phyloP scores from a whole-genome alignment of 2,113 vertebrate genomes.

The Cebus imitator region DNA sequence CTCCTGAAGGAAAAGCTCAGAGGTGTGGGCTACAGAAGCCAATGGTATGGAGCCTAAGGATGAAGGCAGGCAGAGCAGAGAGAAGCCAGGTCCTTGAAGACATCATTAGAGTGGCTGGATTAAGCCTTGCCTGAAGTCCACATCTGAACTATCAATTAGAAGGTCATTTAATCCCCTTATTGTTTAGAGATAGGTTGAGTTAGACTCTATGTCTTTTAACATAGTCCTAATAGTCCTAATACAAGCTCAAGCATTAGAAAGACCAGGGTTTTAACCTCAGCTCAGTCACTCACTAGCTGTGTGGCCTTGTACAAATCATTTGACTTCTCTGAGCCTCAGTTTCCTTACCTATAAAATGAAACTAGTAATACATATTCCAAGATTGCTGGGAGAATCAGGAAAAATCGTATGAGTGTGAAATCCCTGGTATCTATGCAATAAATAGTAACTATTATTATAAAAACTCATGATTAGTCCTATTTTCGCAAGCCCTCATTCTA shows the following conservation, averaged over 20 bases:
- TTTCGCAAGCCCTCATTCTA: not conserved
- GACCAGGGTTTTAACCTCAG: not conserved
- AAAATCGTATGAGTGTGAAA: not conserved
- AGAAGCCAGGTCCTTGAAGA: not conserved
- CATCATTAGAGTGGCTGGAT: not conserved
- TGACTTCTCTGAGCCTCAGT: not conserved
- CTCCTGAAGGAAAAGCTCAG: not conserved
- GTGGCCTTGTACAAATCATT: not conserved
- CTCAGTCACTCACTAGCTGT: not conserved
- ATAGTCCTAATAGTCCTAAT: not conserved
- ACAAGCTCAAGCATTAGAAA: not conserved
- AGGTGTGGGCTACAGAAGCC: not conserved
- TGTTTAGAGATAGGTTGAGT: not conserved
- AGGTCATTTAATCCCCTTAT: not conserved
- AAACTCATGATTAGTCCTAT: not conserved
- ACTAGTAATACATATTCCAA: not conserved
- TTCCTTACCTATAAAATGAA: not conserved
- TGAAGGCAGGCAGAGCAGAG: not conserved
- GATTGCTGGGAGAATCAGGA: not conserved
- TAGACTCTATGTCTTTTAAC: not conserved
- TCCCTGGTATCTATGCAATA: not conserved
- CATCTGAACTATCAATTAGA: not conserved
- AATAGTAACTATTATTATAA: not conserved
- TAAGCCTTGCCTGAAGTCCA: not conserved
- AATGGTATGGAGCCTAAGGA: fast-evolving